phyloP scores from a whole-genome alignment of 2,797 vertebrate genomes.

The Anabas testudineus region DNA sequence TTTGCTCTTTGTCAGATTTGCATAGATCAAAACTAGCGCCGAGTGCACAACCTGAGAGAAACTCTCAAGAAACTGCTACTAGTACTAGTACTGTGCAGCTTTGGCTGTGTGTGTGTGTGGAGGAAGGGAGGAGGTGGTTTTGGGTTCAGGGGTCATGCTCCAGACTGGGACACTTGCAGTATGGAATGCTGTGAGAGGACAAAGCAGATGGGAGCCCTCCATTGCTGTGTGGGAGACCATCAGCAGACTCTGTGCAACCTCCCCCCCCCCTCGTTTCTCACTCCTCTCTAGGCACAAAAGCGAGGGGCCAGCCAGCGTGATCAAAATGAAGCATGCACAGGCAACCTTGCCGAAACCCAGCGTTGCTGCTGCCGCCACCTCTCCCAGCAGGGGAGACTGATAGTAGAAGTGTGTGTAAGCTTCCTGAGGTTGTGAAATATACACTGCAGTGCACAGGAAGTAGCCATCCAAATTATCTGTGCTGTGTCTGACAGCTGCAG shows the following conservation, averaged over 20 bases:
- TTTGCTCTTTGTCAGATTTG: background rate
- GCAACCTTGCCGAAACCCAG: slow-evolving; percentile 76
- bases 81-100: too few species aligned
- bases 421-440: slow-evolving; percentile 77
- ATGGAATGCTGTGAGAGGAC: slow-evolving; percentile 80
- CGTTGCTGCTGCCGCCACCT: slow-evolving; percentile 33
- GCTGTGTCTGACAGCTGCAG: slow-evolving; percentile 72
- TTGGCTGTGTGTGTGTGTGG: too few species aligned
- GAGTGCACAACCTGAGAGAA: slow-evolving; percentile 1
- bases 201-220: slow-evolving; percentile 84
- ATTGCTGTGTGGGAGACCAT: slow-evolving; percentile 69
- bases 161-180: slow-evolving; percentile 79
- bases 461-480: slow-evolving; percentile 71
- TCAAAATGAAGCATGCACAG: slow-evolving; percentile 72
- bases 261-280: slow-evolving; percentile 8
- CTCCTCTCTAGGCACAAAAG: slow-evolving; percentile 69
- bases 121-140: slow-evolving; percentile 45
- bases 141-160: slow-evolving; percentile 72
- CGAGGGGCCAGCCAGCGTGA: slow-evolving; percentile 72
- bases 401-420: slow-evolving; percentile 57
- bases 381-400: slow-evolving; percentile 64
- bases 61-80: background rate
- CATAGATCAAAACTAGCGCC: slow-evolving; percentile 18
- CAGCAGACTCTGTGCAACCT: slow-evolving; percentile 54
- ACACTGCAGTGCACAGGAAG: slow-evolving; percentile 76